Base-by-base conservation (phyloP, 2,113 vertebrate species). In the western clawed frog (Xenopus tropicalis) region DNA sequence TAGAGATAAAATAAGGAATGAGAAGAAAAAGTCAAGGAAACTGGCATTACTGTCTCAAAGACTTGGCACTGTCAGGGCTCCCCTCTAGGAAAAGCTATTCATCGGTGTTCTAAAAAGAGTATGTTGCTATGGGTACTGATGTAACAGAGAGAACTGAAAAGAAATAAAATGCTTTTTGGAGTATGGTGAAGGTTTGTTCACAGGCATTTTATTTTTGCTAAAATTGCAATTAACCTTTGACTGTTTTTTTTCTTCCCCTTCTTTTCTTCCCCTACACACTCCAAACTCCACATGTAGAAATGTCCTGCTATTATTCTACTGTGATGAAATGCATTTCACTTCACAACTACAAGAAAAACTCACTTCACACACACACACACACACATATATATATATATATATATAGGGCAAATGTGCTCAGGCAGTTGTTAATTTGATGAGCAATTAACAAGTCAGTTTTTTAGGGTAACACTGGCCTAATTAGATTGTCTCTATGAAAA, bases 41-140 rank as follows among this genome's bases (percentile, higher is more conserved):
- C 44, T 52, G 57, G 65, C 58, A 62, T 63, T 25, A 52, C 61
- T 69, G 72, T 68, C 72, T 61, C 17, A 29, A 24, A 61, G 57
- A 16, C 58, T 66, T 62, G 73, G 73, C 73, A 76, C 66, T 29
- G 19, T 46, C 20, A n/a, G 20, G 23, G 66, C 66, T 69, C 66
- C 73, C 73, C 58, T 76, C 73, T 76, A 76, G 66, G 73, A 76
- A 69, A 69, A 62, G 66, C 73, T 63, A 76, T 76, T 76, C 73
- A 76, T 57, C 62, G 46, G 42, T 61, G 54, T 61, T 74, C 58
- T 63, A 69, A 63, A 75, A 69, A 63, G 66, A 63, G 61, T 76
- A 54, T 51, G 73, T 76, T 76, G 73, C 73, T 59, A 76, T 76
- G 73, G 73, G 66, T 76, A 76, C 73, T 23, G 66, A 69, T 69